Evolutionary conservation across 2,797 vertebrate species (phyloP), one percentile per base, ranked within the genome.

Genomic region (Xiphophorus birchmanni): DNA sequence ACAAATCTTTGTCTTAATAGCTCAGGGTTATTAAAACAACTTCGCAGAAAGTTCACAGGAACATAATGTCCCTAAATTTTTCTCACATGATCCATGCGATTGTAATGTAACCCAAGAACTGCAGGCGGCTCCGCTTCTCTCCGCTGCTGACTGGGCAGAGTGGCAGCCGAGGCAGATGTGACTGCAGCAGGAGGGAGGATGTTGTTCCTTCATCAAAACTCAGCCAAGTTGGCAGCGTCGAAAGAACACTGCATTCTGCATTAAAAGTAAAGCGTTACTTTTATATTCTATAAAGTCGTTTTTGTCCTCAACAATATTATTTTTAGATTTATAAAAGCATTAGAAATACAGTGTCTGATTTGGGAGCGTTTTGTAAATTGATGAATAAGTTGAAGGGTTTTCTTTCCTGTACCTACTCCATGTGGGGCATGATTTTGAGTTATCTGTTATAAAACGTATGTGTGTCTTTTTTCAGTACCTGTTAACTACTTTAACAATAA

Each of bases 141-240:
- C 56, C 32, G 54, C 54, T 76, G 75, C 75, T 76, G 75, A 76
- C n/a, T 58, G 75, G 45, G 75, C 52, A 56, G 50, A 75, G 50
- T 29, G 50, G 54, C 40, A 42, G 26, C 13, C 18, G 40, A 44
- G 40, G 56, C 56, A 76, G 75, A 29, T 76, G 52, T 58, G 54
- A 56, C 54, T 37, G 37, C 32, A 75, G 74, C 74, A 75, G 75
- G 42, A 76, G 56, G 26, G n/a, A 42, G 42, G 56, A 76, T 47
- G 75, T 23, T 76, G 58, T 21, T 63, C 42, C 75, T 47, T 47
- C n/a, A n/a, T 63, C 10, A 47, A 58, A 63, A 21, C 26, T 60
- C 54, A 32, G 40, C 74, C 74, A 76, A 76, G 42, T 32, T 60
- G 56, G 74, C 74, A 76, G 29, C 74, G 45, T 9, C 18, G 26